Evolutionary conservation across 2,888 invertebrate species (phyloP), one percentile per base, ranked within the genome.

Genomic region (Chesias legatella): DNA sequence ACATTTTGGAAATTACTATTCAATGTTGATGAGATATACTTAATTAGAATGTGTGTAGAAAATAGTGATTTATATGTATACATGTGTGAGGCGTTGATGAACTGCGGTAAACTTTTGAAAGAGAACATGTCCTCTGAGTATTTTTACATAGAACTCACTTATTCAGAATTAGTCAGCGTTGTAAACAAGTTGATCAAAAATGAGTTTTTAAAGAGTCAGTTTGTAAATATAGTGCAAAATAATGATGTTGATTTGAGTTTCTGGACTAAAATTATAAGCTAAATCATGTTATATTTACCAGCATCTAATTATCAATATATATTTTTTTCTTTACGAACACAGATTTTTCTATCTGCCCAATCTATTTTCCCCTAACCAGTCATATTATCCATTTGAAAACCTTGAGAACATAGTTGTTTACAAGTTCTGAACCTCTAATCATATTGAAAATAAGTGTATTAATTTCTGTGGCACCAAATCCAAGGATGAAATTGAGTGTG

Each of bases 61-160:
- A 64, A 81, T 51, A 47, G 53, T 22, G 60, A 73, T 50, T 56
- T 86, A 22, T 84, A 68, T 47, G 65, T 53, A 7, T 56, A 73
- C 7, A 63, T 80, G 26, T 53, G 65, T 1, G 78, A 67, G 67
- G 88, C 71, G 51, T 89, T 73, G 53, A 67, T 65, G 35, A 83
- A 84, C 39, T 67, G 58, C 70, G 84, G 82, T 35, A 88, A 74
- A 56, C 63, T 83, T 23, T 25, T 83, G 1, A 58, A 63, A 41
- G 74, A 80, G 31, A 62, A 75, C 34, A 75, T 85, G 71, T 80
- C 80, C 0, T 53, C 73, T 0, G 76, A 83, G 38, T 79, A 58
- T 33, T 85, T 83, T 67, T 84, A 85, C 47, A 74, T 85, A 35
- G 86, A 89, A 49, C 69, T 92, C 17, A 76, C 79, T 43, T 90